These are phyloP conservation scores for Bovichtus diacanthus DNA, from an alignment of 2,797 vertebrate genomes.

Conservation along the genomic window DNA sequence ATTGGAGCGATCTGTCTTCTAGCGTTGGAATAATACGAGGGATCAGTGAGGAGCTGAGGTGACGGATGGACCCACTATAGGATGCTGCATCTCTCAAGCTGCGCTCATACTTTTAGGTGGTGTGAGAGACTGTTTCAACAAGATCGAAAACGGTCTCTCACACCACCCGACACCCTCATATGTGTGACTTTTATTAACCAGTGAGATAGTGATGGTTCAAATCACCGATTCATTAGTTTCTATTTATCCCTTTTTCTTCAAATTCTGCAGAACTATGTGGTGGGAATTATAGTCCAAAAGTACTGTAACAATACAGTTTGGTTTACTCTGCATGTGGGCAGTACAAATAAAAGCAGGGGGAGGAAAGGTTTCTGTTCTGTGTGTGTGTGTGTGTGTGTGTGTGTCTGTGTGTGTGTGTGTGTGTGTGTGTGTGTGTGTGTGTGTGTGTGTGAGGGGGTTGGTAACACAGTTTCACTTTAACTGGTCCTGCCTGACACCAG, in stretches of 20 bases:
- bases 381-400: background rate
- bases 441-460: background rate
- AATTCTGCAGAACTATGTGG: background rate
- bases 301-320: background rate
- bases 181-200: conserved; percentile 5
- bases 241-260: background rate
- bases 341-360: conserved; percentile 65
- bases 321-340: background rate
- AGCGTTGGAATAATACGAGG: background rate
- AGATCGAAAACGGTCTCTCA: background rate
- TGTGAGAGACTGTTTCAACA: background rate
- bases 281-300: background rate
- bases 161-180: background rate
- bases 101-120: background rate
- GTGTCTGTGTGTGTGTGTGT: background rate
- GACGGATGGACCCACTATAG: conserved; percentile 1
- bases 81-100: background rate
- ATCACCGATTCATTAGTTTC: background rate
- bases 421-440: background rate
- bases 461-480: background rate
- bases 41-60: background rate
- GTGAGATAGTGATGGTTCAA: background rate
- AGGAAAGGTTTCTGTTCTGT: conserved; percentile 49
- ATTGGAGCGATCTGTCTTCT: background rate
- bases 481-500: no score